phyloP scores from a whole-genome alignment of 2,888 invertebrate species.

The Pediacus dermestoides region DNA sequence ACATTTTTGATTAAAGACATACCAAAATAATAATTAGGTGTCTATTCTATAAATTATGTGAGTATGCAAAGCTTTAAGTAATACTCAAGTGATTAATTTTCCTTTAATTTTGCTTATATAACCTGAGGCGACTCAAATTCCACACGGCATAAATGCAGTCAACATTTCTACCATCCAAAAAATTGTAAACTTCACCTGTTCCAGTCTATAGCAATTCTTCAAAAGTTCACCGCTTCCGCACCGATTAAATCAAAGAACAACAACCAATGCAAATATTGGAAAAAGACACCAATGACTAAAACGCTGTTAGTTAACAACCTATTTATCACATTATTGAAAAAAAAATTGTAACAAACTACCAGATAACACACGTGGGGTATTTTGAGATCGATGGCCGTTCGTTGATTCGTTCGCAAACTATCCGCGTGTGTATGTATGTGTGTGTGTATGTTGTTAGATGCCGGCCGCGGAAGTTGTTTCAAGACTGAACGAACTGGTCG shows the following conservation, averaged over 20 bases:
- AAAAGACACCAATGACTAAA: too few relatives aligned
- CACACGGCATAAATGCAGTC: conserved; percentile 15
- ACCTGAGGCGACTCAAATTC: conserved; percentile 20
- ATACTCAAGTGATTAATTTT: too few relatives aligned
- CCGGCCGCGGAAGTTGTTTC: conserved; percentile 35
- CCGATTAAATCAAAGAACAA: too few relatives aligned
- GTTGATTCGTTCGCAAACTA: conserved; percentile 20
- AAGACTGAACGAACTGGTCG: conserved; percentile 35
- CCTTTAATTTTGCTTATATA: conserved; percentile 15
- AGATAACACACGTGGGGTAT: conserved; percentile 23
- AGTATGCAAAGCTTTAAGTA: too few relatives aligned
- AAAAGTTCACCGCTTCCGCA: too few relatives aligned
- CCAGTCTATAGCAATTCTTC: background rate
- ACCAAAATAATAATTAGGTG: too few relatives aligned
- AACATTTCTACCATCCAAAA: conserved; percentile 15
- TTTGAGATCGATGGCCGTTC: conserved; percentile 28
- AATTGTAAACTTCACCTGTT: conserved; percentile 17
- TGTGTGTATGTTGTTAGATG: conserved; percentile 26
- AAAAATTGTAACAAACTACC: too few relatives aligned
- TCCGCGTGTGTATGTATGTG: conserved; percentile 21
- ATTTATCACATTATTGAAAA: too few relatives aligned
- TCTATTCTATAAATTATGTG: too few relatives aligned
- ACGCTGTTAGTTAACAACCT: too few relatives aligned
- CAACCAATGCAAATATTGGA: too few relatives aligned
- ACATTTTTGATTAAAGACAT: too few relatives aligned